These are phyloP conservation scores for Lepidochitona cinerea DNA, from an alignment of 2,888 invertebrate genomes.

Conservation along the genomic window DNA sequence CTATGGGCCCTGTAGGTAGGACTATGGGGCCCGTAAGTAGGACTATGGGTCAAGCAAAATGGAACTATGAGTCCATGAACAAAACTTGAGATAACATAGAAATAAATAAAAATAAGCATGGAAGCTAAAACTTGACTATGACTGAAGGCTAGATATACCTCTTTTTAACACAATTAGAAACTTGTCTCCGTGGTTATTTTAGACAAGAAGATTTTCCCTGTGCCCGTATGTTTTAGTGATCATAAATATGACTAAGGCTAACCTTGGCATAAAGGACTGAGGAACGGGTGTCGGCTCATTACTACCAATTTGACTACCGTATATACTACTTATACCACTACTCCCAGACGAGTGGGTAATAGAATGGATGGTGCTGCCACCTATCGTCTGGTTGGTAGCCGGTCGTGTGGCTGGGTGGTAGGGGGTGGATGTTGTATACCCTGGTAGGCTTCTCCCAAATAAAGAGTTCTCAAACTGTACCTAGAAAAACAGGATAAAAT, in stretches of 20 bases:
- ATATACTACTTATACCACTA: constrained; percentile 67
- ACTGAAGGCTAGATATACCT: too few species aligned
- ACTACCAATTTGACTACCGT: constrained; percentile 41
- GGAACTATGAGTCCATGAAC: too few species aligned
- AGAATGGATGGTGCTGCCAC: constrained; percentile 20
- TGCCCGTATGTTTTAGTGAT: too few species aligned
- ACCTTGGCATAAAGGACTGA: constrained; percentile 61
- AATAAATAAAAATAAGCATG: too few species aligned
- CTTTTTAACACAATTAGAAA: too few species aligned
- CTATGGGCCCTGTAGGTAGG: too few species aligned
- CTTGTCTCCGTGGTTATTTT: too few species aligned
- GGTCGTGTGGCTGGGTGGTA: constrained; percentile 31
- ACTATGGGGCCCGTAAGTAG: too few species aligned
- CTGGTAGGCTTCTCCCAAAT: constrained; percentile 44
- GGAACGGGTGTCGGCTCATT: constrained; percentile 53
- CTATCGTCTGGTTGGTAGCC: background rate
- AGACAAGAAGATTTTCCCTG: too few species aligned
- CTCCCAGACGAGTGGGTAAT: constrained; percentile 38
- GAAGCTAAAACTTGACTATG: too few species aligned
- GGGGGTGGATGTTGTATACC: constrained; percentile 58
- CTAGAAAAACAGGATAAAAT: background rate
- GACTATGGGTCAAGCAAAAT: too few species aligned
- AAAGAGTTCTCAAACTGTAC: constrained; percentile 19
- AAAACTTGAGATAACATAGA: too few species aligned
- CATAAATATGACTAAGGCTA: background rate